Evolutionary conservation across 2,113 vertebrate genomes (phyloP), one percentile per base, ranked within the genome.

Genomic region (Caretta caretta): DNA sequence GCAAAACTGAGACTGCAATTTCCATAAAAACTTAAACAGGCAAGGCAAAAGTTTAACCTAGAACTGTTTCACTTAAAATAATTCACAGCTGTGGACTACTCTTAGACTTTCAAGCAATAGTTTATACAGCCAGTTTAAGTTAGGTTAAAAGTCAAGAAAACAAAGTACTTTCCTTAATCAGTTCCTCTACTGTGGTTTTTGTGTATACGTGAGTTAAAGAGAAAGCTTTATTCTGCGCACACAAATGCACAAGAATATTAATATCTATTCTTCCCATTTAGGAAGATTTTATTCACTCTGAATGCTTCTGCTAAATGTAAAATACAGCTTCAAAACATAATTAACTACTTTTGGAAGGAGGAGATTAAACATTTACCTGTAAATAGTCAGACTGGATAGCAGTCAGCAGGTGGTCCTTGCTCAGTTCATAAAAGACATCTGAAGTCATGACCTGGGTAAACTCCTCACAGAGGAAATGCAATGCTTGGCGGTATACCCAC

Each of bases 381-480:
- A 99, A 98, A 96, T 99, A 99, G 98, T 99, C 99, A 42, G 99
- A 99, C 98, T 99, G 99, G 96, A 99, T 99, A 86, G 99, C 99
- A 88, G 97, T 98, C 94, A 99, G 99, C 95, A 99, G 98, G 98
- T 99, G 99, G 92, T 99, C 99, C 98, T 99, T 99, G 98, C 98
- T 98, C 78, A 99, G 99, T 86, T 99, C 99, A 78, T 99, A 99
- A 95, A 99, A 99, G 83, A 99, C 99, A 94, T 99, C 99, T 2
- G 99, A 99, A 97, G 98, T 98, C 99, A 99, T 99, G 94, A 99
- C 98, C 96, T 99, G 99, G 97, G 99, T 99, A 98, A 99, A 99
- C 97, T 99, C 99, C 99, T 99, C 99, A 96, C 99, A 99, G 97
- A 99, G 99, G 99, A 99, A 99, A 99, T 99, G 99, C 78, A 99